Evolutionary conservation across 2,797 vertebrate genomes (phyloP).

Genomic region (Malurus splendens): DNA sequence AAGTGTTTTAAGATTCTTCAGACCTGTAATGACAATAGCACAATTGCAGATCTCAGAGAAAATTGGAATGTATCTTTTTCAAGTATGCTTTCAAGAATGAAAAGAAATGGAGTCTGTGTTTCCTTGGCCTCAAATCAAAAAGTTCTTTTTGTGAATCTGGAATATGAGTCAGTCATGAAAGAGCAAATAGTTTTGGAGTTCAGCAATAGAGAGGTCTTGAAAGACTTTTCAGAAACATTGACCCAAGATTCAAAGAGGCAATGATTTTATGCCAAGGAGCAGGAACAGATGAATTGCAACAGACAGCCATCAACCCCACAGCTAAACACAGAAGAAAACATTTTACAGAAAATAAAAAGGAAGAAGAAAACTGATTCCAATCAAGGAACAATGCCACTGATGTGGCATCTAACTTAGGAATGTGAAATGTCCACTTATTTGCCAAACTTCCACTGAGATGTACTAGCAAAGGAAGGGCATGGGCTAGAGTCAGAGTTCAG

Average conservation of each 20-base stretch:
- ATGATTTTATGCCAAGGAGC: not conserved
- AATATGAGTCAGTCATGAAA: not conserved
- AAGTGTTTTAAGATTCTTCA: not conserved
- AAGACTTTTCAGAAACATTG: rapidly evolving
- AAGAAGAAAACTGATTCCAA: not conserved
- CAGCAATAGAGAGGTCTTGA: not conserved
- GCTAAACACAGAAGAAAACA: not conserved
- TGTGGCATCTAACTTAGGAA: not conserved
- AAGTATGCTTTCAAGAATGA: not conserved
- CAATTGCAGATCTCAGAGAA: not conserved
- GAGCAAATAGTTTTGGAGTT: not conserved
- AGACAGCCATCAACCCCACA: not conserved
- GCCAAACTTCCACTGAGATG: not conserved
- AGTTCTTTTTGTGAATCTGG: not conserved
- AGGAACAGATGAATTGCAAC: not conserved
- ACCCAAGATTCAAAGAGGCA: not conserved
- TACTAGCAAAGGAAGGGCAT: not conserved
- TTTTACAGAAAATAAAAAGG: not conserved
- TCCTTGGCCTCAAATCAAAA: not conserved
- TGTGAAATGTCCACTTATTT: not conserved
- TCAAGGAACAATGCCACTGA: not conserved
- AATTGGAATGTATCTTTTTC: not conserved
- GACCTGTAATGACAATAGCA: not conserved
- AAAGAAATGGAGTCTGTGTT: not conserved
- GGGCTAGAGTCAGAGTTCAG: not conserved